Evolutionary conservation across 64 coral and sea anemone genomes (phyloP), one percentile per base, ranked within the genome.

Genomic region (Montipora efflorescens): DNA sequence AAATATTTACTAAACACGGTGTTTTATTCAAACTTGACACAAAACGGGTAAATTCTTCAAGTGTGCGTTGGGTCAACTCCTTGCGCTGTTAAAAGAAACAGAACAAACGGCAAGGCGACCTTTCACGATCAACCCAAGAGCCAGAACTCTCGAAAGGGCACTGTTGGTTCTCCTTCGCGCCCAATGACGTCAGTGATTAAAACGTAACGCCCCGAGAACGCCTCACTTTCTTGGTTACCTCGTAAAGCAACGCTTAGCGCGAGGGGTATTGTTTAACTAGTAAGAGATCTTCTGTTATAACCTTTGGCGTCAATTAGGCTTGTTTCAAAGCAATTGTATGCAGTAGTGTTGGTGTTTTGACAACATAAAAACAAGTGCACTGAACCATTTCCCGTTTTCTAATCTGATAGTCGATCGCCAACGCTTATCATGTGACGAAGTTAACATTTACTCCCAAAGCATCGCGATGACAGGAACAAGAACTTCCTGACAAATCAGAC

Each of bases 121-220:
- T 55, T 55, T 55, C 9, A 7, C 51, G 51, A 7, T 55, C 79
- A 1, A 8, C 50, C 9, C n/a, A 84, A 8, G 36, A 84, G 64
- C 45, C 18, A 71, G 16, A 48, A 44, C 61, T 47, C 55, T 67
- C 21, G 9, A 61, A 48, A 46, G 1, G 4, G 46, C 50, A 86
- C 71, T 86, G 47, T 86, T 86, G n/a, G 13, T 72, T 86, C 11
- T 84, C 16, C 50, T 43, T 43, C 82, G 46, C 82, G 8, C 82
- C 19, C 6, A 15, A 45, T 86, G 82, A 86, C 82, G 82, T 86
- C 82, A 86, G 9, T 0, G 18, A 71, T 14, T 28, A 61, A 14
- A 8, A 48, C 15, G 18, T 8, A 86, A 86, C 82, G 82, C 82
- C 82, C 66, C 22, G 66, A 86, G 12, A 64, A 64, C 61, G 19